These are phyloP conservation scores for Poeciliopsis occidentalis DNA, from an alignment of 2,113 vertebrate species.

Conservation along the genomic window DNA sequence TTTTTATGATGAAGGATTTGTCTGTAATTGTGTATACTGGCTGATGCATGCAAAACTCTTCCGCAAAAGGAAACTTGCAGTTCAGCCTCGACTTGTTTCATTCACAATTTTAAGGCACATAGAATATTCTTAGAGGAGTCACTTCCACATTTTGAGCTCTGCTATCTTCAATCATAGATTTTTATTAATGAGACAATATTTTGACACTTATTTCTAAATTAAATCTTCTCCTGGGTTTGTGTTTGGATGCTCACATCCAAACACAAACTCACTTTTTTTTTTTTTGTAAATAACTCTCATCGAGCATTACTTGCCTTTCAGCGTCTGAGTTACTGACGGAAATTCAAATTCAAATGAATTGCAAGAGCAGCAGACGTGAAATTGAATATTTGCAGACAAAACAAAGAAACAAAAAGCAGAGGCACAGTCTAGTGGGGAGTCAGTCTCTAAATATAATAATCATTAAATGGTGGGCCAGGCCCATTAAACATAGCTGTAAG, in stretches of 20 bases:
- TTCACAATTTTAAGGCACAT: background rate
- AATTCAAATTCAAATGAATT: background rate
- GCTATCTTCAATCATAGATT: background rate
- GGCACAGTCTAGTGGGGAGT: constrained; percentile 40
- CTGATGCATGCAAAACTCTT: background rate
- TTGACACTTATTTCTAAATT: background rate
- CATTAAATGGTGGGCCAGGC: constrained; percentile 70
- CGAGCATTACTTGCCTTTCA: constrained; percentile 9
- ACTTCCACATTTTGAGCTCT: background rate
- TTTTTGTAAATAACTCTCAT: background rate
- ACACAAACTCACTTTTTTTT: background rate
- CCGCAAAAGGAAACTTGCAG: background rate
- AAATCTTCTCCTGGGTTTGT: background rate
- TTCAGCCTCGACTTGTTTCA: constrained; percentile 9
- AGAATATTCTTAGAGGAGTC: background rate
- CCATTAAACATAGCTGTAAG: constrained; percentile 68
- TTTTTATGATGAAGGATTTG: constrained; percentile 30
- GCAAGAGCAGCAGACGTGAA: constrained; percentile 15
- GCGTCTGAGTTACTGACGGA: constrained; percentile 13
- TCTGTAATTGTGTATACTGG: constrained; percentile 9
- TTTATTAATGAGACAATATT: background rate
- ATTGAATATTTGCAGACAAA: constrained; percentile 31
- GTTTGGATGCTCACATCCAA: background rate
- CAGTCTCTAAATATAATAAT: constrained; percentile 78
- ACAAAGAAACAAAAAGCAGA: constrained; percentile 40